Base-by-base conservation (phyloP, 2,888 invertebrate species). In the Teleogryllus oceanicus region DNA sequence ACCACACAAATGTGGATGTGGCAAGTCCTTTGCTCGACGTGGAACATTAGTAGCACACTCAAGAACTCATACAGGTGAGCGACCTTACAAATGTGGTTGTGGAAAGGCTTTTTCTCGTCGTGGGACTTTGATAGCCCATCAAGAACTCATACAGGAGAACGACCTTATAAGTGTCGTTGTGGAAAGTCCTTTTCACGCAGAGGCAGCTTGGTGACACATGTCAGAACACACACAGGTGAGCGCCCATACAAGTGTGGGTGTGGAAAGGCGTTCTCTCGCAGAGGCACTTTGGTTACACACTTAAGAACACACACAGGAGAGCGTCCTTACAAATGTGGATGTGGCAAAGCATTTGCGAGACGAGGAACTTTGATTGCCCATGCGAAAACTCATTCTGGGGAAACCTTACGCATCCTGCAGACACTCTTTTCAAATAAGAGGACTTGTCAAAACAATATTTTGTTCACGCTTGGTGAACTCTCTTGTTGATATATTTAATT, bases 171-270 rank as follows among this genome's bases (percentile, higher is more conserved):
- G n/a, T 62, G 62, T 62, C 62, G 62, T 13, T 62, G 62, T 62
- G 62, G 62, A n/a, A 62, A 62, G 62, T 18, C 62, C 62, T 62
- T 62, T n/a, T 62, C 62, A 18, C 62, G 62, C n/a, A 62, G 62
- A 62, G 62, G 62, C n/a, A 62, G 62, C n/a, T 62, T 62, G 62
- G 62, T 62, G 62, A 62, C 62, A n/a, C 62, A 62, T 62, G 62
- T 62, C 62, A 62, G 62, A 62, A 62, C 62, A 62, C 62, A 62
- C 62, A 62, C 62, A 18, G 62, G 62, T 13, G 62, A 62, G 62
- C 13, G 62, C 4, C 62, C 62, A 13, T 62, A 62, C n/a, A 62
- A 62, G 5, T 62, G 62, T 62, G 62, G 62, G 4, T 62, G 62
- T 62, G 62, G 62, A n/a, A 62, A 62, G 13, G 62, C 62, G 13